Percentiles rank a stretch among this genome's conserved stretches.
Conservation (phyloP, 2,797 vertebrate species). For the Enteromius afrohamiltoni region DNA sequence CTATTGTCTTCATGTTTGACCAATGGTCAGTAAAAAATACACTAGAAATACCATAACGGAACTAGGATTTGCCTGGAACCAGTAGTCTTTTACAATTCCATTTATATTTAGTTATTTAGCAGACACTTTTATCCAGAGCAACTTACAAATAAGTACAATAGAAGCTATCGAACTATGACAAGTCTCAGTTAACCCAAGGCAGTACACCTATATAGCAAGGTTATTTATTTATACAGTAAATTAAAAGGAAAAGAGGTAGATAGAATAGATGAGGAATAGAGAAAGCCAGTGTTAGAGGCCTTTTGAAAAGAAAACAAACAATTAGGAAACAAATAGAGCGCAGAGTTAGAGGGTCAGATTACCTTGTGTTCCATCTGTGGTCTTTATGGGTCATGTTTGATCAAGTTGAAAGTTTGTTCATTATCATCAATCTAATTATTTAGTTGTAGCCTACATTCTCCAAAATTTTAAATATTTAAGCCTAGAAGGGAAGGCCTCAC, state of each 20-base stretch:
- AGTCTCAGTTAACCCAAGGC: too few species aligned
- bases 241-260: too few species aligned
- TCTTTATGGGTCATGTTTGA: not conserved
- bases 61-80: not conserved
- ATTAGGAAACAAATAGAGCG: too few species aligned
- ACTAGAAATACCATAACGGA: not conserved
- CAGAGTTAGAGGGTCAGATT: too few species aligned
- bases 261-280: too few species aligned
- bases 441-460: not conserved
- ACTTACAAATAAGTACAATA: not conserved
- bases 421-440: not conserved
- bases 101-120: not conserved
- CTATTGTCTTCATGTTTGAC: conserved; percentile 3
- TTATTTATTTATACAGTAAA: too few species aligned
- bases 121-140: not conserved
- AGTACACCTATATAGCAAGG: too few species aligned
- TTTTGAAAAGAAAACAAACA: too few species aligned
- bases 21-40: not conserved
- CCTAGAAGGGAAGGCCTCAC: not conserved
- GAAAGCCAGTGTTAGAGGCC: too few species aligned
- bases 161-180: not conserved
- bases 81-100: not conserved
- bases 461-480: not conserved
- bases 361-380: not conserved
- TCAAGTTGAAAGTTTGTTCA: not conserved